Percentiles rank a stretch among this genome's conserved stretches.
These are phyloP conservation scores for Zaprionus davidi DNA, from an alignment of 1,140 invertebrate genomes.

Conservation along the genomic window DNA sequence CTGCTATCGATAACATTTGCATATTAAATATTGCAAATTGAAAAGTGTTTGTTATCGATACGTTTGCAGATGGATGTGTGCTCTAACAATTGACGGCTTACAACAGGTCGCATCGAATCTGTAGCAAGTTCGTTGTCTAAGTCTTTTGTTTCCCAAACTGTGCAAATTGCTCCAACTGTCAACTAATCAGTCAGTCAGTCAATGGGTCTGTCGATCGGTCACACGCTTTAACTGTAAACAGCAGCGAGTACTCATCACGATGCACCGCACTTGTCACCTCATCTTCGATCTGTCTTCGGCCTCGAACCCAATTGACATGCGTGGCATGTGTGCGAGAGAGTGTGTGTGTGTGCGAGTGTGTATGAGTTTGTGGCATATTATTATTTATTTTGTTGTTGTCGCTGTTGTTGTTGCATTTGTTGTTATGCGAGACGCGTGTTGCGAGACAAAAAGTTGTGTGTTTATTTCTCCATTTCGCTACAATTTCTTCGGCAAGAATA, in stretches of 20 bases:
- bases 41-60: neutral
- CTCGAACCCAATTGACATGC: conserved; percentile 38
- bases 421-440: conserved; percentile 37
- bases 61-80: neutral
- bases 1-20: neutral
- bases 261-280: conserved; percentile 28
- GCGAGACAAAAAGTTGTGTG: conserved; percentile 49
- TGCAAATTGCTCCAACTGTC: neutral
- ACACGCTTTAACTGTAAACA: conserved; percentile 11
- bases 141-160: conserved; percentile 56
- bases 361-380: conserved; percentile 22
- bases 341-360: neutral
- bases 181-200: conserved; percentile 7
- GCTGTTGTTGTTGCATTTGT: neutral
- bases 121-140: conserved; percentile 69
- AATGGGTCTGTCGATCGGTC: conserved; percentile 6
- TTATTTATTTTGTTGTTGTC: conserved; percentile 44
- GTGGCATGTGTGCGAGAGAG: conserved; percentile 16
- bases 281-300: conserved; percentile 15
- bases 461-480: conserved; percentile 65
- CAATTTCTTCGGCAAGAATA: conserved; percentile 70
- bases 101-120: neutral
- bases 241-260: conserved; percentile 11
- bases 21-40: neutral
- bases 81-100: neutral